These are phyloP conservation scores for Tychaedon coryphoeus DNA, from an alignment of 2,113 vertebrate species.

Conservation along the genomic window DNA sequence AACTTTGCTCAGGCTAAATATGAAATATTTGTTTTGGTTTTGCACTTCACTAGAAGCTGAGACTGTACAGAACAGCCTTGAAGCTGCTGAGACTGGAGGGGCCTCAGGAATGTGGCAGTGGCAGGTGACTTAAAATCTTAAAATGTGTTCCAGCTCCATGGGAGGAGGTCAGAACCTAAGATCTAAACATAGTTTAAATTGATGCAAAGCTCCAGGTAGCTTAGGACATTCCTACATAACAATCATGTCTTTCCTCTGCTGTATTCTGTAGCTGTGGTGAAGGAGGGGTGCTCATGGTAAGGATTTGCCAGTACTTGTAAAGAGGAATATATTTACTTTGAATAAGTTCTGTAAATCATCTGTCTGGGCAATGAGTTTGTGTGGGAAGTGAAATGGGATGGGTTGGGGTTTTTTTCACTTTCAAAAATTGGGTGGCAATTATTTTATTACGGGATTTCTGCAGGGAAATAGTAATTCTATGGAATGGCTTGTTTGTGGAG, in stretches of 20 bases:
- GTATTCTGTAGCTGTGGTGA: not conserved
- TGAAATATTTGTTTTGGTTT: not conserved
- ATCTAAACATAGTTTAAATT: not conserved
- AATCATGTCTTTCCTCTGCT: not conserved
- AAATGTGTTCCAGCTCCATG: not conserved
- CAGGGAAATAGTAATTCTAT: not conserved
- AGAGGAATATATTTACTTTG: not conserved
- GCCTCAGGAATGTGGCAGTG: not conserved
- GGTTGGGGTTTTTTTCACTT: not conserved
- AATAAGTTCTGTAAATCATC: not conserved
- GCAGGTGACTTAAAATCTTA: not conserved
- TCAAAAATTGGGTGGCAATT: not conserved
- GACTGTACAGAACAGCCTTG: not conserved
- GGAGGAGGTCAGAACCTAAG: not conserved
- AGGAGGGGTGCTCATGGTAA: not conserved
- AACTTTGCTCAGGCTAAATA: not conserved
- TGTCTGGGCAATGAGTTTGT: not conserved
- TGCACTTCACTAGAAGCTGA: not conserved
- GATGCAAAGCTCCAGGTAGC: not conserved
- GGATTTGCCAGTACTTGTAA: not conserved
- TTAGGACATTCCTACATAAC: not conserved
- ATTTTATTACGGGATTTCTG: not conserved
- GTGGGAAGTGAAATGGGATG: not conserved
- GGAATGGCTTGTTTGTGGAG: constrained; percentile 13
- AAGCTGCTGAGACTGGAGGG: not conserved